Evolutionary conservation across 2,797 vertebrate genomes (phyloP).

Genomic region (Myiotriccus ornatus): DNA sequence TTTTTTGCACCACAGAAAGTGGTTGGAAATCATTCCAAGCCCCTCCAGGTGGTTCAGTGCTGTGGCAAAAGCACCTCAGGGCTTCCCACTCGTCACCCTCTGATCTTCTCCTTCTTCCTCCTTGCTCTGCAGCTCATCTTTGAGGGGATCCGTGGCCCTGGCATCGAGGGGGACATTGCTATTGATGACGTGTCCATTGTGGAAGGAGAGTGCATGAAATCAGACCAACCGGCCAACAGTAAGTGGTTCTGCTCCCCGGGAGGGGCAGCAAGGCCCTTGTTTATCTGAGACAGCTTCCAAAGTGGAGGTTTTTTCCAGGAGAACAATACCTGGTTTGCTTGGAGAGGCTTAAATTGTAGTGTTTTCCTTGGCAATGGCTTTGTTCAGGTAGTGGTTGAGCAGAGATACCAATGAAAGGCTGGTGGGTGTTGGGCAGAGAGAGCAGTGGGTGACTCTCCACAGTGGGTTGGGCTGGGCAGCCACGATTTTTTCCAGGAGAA

Average conservation of each 20-base stretch:
- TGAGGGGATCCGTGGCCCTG: slow-evolving; percentile 92
- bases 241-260: slow-evolving; percentile 31
- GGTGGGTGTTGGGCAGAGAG: neutral
- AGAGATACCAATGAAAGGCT: neutral
- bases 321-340: neutral
- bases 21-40: neutral
- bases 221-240: slow-evolving; percentile 90
- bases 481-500: neutral
- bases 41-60: neutral
- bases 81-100: neutral
- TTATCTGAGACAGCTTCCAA: neutral
- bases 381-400: neutral
- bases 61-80: no score
- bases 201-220: slow-evolving; percentile 90
- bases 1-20: neutral
- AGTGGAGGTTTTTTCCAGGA: neutral
- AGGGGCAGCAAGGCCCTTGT: neutral
- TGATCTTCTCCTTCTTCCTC: neutral
- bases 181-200: slow-evolving; percentile 93
- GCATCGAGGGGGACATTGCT: slow-evolving; percentile 97
- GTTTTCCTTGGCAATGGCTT: neutral
- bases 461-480: neutral
- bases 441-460: neutral
- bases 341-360: neutral
- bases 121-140: slow-evolving; percentile 84